Base-by-base conservation (phyloP, 2,888 invertebrate genomes). In the Halictus ligatus region DNA sequence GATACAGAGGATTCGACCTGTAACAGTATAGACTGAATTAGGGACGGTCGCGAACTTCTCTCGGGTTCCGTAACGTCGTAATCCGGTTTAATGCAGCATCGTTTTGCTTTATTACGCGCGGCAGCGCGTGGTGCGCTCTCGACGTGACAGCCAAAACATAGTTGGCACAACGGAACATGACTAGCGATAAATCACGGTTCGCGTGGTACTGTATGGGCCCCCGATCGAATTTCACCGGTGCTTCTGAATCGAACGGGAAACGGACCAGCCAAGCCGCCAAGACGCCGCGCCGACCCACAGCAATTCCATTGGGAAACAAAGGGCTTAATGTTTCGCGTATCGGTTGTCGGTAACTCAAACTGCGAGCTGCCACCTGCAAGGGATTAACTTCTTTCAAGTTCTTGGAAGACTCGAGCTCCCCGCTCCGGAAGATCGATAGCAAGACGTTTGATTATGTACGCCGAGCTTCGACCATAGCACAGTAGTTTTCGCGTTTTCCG, bases 111-210 rank as follows among this genome's bases (percentile, higher is more conserved):
- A 87, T 87, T 81, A 83, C 77, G 25, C 8, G 21, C 75, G 48
- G 75, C 67, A 8, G 58, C 58, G 10, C 58, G 50, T 25, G 79
- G 72, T 58, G 67, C 48, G 75, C 40, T 72, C 81, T 78, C 79
- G n/a, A 54, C 79, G 69, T 50, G 83, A 85, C 87, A 76, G 85
- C 67, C 83, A 74, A 87, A 80, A 81, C 78, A 87, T 83, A 78
- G 85, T 88, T 85, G 87, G 81, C 85, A 80, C 77, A 81, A 77
- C 40, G 79, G 75, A 81, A 88, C 85, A 85, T 40, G 80, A 74
- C 83, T 73, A 79, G 67, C 78, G 74, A 85, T 83, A 81, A 87
- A 87, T 88, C 78, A 81, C 69, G 75, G 60, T 72, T 81, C 78
- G 77, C 48, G 73, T 67, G 29, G 74, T 64, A 74, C 78, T 13